Base-by-base conservation (phyloP, 2,797 vertebrate genomes). In the Oreochromis mossambicus region DNA sequence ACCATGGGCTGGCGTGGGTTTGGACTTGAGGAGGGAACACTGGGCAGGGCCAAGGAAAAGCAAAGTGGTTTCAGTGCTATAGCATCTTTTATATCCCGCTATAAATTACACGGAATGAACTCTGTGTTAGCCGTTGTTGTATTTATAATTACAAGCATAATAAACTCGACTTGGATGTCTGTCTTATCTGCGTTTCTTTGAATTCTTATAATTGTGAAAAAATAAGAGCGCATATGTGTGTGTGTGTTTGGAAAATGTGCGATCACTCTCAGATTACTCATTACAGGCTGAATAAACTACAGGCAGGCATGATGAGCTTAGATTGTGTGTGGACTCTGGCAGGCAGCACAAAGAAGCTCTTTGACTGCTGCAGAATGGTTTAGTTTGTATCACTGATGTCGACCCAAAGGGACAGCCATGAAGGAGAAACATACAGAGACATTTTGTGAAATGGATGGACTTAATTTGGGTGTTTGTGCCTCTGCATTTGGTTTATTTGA, bases 41-140 rank as follows among this genome's bases (percentile, higher is more conserved):
- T 85, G 89, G 90, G 92, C 87, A 91, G 89, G 87, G 94, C 92
- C 92, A 93, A 94, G 86, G 75, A 91, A 93, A 94, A 95, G 93
- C 92, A 91, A 83, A 83, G 94, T 5, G 87, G 90, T 94, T 94
- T 92, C 61, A 81, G 86, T 91, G 80, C 86, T 88, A 88, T 92
- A 87, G 84, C 91, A 88, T 91, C 91, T 89, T 88, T 91, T 90
- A 91, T 88, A 87, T 88, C 84, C 81, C 75, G 36, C 83, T 80
- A 82, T 92, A 90, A 91, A 92, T 92, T 87, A 93, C 79, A 87
- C 70, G 81, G 86, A 81, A 81, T 86, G 61, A 78, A 83, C 89
- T 93, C 85, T 41, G 66, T 89, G 80, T 77, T 86, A 90, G 92
- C 41, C 46, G 14, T 76, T 63, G 63, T 78, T 48, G 48, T 70